phyloP scores from a whole-genome alignment of 2,113 vertebrate species.

The Datnioides undecimradiatus region DNA sequence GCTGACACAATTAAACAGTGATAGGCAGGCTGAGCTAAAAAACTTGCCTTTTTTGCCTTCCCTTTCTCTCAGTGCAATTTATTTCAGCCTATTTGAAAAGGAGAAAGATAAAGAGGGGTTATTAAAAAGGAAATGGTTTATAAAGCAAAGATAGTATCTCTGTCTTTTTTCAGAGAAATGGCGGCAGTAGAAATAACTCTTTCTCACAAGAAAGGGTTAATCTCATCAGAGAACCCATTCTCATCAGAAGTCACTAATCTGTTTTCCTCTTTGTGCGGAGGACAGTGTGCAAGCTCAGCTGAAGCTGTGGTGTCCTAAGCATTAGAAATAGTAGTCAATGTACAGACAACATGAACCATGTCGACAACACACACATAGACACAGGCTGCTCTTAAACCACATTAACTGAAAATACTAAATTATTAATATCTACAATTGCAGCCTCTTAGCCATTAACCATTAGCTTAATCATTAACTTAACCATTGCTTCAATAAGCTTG shows the following conservation, averaged over 20 bases:
- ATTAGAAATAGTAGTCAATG: conserved; percentile 4
- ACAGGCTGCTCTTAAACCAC: background rate
- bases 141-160: conserved; percentile 61
- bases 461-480: no score
- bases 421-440: no score
- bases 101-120: conserved; percentile 65
- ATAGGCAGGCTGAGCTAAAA: conserved; percentile 66
- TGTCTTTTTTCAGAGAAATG: conserved; percentile 13
- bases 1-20: conserved; percentile 83
- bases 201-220: no score
- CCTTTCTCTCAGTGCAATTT: no score
- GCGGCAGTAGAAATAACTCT: conserved; percentile 20
- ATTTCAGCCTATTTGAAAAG: no score
- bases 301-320: conserved; percentile 33
- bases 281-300: background rate
- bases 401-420: no score
- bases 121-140: conserved; percentile 71
- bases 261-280: conserved; percentile 43
- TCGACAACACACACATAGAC: background rate
- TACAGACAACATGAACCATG: background rate
- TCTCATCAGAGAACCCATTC: no score
- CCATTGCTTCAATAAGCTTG: no score
- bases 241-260: conserved; percentile 62
- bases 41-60: conserved; percentile 46
- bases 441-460: no score